These are phyloP conservation scores for Amiota mariae DNA, from an alignment of 2,888 invertebrate species.

Conservation along the genomic window DNA sequence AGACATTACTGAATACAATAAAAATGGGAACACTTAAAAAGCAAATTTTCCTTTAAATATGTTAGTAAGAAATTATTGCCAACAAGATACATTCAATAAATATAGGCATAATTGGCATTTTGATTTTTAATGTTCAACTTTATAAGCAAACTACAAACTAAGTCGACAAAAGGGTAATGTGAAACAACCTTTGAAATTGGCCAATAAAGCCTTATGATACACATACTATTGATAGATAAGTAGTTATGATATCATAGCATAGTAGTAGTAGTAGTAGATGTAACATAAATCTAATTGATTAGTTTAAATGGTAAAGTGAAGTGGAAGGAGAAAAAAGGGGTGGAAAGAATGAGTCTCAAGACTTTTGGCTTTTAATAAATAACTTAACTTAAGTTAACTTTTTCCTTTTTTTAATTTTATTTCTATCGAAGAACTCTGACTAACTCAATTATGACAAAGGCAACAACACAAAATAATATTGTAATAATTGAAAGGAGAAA, in stretches of 20 bases:
- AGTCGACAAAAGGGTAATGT: conserved; percentile 18
- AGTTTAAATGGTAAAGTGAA: background rate
- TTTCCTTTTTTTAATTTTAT: conserved; percentile 33
- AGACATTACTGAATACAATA: too few relatives aligned
- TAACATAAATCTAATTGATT: background rate
- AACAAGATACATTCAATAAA: background rate
- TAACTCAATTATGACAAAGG: conserved; percentile 64
- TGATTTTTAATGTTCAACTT: conserved; percentile 30
- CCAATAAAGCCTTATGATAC: background rate
- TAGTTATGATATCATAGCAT: background rate
- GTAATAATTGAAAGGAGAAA: too few relatives aligned
- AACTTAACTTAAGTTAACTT: background rate
- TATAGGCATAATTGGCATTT: conserved; percentile 42
- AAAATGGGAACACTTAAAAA: background rate
- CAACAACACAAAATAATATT: conserved; percentile 16
- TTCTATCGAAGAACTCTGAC: conserved; percentile 47
- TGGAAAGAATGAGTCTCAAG: conserved; percentile 33
- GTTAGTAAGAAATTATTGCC: conserved; percentile 44
- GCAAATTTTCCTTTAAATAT: conserved; percentile 50
- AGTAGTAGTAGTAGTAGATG: background rate
- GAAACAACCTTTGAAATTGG: background rate
- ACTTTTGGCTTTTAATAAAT: conserved; percentile 56
- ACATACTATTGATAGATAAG: background rate
- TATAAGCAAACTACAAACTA: background rate
- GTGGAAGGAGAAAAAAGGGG: background rate